Conservation (phyloP, 2,888 invertebrate species). For the Scaptomyza reducta region DNA sequence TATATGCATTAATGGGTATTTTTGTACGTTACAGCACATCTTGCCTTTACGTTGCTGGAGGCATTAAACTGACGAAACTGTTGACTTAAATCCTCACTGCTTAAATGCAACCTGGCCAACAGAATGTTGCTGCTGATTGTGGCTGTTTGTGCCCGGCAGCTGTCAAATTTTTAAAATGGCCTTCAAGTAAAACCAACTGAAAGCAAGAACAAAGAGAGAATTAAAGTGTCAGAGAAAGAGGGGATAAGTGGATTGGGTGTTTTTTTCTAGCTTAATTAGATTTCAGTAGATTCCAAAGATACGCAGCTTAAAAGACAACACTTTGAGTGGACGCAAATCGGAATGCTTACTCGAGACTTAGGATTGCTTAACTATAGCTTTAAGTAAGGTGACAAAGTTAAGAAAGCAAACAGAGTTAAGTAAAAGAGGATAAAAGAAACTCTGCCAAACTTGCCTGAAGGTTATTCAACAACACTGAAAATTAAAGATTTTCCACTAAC, state of each 20-base stretch:
- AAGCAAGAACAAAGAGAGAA: background rate
- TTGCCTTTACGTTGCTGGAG: conserved; percentile 50
- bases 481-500: too few species aligned
- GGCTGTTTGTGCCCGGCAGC: conserved; percentile 10
- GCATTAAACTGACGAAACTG: conserved; percentile 71
- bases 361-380: background rate
- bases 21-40: conserved; percentile 18
- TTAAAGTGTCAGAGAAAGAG: background rate
- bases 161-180: conserved; percentile 52
- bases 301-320: conserved; percentile 41
- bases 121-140: conserved; percentile 68
- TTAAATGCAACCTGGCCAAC: conserved; percentile 70
- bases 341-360: background rate
- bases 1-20: conserved; percentile 37
- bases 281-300: conserved; percentile 52
- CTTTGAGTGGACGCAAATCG: conserved; percentile 9
- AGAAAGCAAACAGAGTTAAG: background rate
- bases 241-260: background rate
- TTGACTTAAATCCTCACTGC: conserved; percentile 69
- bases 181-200: conserved; percentile 44
- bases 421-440: background rate
- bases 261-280: conserved; percentile 64
- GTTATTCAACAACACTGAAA: too few species aligned
- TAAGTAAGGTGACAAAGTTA: background rate
- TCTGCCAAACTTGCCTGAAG: background rate